Percentiles rank a stretch among this genome's conserved stretches.
Conservation (phyloP, 2,888 invertebrate species). For the Leucania comma region DNA sequence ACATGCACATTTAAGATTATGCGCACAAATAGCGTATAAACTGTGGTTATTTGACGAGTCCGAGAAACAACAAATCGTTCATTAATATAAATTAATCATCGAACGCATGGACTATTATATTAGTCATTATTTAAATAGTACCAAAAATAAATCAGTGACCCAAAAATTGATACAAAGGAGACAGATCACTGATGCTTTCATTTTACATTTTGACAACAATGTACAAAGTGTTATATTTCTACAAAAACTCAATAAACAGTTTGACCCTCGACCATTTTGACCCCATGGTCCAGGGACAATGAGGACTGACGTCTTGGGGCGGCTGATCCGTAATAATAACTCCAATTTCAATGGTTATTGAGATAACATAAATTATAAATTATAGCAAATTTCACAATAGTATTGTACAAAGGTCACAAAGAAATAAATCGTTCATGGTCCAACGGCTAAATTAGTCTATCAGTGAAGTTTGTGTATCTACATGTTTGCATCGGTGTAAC, state of each 20-base stretch:
- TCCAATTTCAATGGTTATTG: constrained; percentile 85
- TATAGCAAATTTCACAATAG: constrained; percentile 67
- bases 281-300: constrained; percentile 81
- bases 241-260: constrained; percentile 82
- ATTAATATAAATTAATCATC: background rate
- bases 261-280: constrained; percentile 88
- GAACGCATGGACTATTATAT: constrained; percentile 12
- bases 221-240: constrained; percentile 80
- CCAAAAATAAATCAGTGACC: constrained; percentile 37
- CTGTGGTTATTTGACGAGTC: no score
- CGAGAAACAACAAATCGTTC: background rate
- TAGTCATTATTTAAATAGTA: constrained; percentile 10
- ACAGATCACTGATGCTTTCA: constrained; percentile 56
- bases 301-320: constrained; percentile 81
- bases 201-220: constrained; percentile 75
- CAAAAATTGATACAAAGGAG: constrained; percentile 49
- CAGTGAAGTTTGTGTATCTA: constrained; percentile 19
- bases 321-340: constrained; percentile 86
- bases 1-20: background rate
- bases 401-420: constrained; percentile 50
- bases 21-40: background rate
- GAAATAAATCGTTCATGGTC: constrained; percentile 65
- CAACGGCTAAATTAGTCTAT: constrained; percentile 59
- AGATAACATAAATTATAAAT: constrained; percentile 89
- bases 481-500: background rate